These are phyloP conservation scores for Eremobia ochroleuca DNA, from an alignment of 2,888 invertebrate species.

Conservation along the genomic window DNA sequence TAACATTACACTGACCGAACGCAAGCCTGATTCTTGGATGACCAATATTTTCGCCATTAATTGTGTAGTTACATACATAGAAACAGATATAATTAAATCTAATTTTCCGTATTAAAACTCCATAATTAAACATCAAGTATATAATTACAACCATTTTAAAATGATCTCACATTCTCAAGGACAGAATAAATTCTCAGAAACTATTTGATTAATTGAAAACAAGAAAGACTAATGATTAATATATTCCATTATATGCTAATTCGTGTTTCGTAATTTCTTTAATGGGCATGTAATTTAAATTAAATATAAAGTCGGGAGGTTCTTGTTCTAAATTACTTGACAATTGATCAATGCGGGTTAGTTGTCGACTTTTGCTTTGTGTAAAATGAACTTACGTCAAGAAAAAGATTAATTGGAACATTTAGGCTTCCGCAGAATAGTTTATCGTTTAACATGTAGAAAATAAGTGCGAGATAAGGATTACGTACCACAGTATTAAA, in stretches of 20 bases:
- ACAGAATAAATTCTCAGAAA: conserved; percentile 20
- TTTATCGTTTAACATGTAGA: conserved; percentile 6
- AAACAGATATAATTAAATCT: background rate
- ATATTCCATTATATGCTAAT: conserved; percentile 66
- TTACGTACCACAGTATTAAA: background rate
- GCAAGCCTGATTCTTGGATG: background rate
- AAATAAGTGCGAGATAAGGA: conserved; percentile 1
- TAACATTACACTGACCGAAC: too few species aligned
- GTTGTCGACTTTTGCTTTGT: conserved; percentile 22
- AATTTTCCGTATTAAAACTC: background rate
- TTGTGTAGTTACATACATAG: background rate
- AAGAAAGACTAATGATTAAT: conserved; percentile 43
- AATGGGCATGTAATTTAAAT: conserved; percentile 52
- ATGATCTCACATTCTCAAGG: conserved; percentile 44
- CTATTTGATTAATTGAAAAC: conserved; percentile 37
- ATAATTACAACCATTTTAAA: background rate
- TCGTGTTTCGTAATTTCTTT: conserved; percentile 52
- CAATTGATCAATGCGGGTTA: conserved; percentile 46
- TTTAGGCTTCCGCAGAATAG: conserved; percentile 15
- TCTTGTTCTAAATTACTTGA: conserved; percentile 49
- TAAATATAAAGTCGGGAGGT: conserved; percentile 38
- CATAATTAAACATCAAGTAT: conserved; percentile 8
- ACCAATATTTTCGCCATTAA: background rate
- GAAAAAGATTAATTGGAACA: conserved; percentile 15
- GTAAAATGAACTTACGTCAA: background rate